Conservation (phyloP, 1,140 invertebrate species). For the Leptinotarsa undecemlineata region DNA sequence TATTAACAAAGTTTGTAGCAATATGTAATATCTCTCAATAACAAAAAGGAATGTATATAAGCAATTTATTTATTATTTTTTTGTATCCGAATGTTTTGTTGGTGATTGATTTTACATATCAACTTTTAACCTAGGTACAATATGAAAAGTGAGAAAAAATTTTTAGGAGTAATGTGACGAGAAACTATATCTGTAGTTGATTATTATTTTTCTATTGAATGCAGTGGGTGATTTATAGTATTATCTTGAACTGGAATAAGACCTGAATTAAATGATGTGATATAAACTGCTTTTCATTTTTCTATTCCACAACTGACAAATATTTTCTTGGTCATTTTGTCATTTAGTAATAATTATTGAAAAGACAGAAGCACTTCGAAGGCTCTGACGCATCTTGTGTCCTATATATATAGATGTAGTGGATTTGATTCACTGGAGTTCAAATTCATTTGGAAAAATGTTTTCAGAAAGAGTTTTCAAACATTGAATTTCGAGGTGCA, state of each 20-base stretch:
- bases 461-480: no score
- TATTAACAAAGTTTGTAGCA: no score
- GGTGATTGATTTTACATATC: conserved; percentile 21
- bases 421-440: no score
- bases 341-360: not conserved
- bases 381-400: no score
- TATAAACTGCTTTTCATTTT: not conserved
- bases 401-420: no score
- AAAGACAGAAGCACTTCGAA: no score
- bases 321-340: not conserved
- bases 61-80: conserved; percentile 1
- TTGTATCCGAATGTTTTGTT: not conserved
- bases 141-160: conserved; percentile 11
- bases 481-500: no score
- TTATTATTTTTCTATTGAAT: conserved; percentile 9
- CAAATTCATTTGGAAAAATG: no score
- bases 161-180: not conserved
- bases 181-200: not conserved
- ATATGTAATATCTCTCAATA: not conserved
- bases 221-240: not conserved
- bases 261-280: not conserved
- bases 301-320: not conserved
- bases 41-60: conserved; percentile 1
- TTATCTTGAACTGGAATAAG: not conserved
- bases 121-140: conserved; percentile 9